These are phyloP conservation scores for Drosophila emarginata DNA, from an alignment of 2,888 invertebrate species.

Conservation along the genomic window DNA sequence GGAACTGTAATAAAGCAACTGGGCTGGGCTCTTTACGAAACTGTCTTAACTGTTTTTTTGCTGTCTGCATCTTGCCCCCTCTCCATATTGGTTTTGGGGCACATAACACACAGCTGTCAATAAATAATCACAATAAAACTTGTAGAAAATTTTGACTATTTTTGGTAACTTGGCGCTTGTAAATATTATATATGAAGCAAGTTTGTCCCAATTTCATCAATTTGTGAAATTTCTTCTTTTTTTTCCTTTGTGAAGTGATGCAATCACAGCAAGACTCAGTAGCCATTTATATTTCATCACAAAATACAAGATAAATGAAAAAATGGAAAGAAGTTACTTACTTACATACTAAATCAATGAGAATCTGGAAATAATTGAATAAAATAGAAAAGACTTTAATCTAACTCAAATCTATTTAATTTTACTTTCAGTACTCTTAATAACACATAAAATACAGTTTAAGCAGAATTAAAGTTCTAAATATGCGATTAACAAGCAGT, in stretches of 20 bases:
- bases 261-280: slow-evolving; percentile 45
- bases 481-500: too few relatives aligned
- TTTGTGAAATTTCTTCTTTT: slow-evolving; percentile 62
- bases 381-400: too few relatives aligned
- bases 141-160: slow-evolving; percentile 60
- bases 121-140: slow-evolving; percentile 74
- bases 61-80: slow-evolving; percentile 20
- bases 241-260: slow-evolving; percentile 46
- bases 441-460: too few relatives aligned
- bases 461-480: too few relatives aligned
- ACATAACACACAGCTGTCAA: slow-evolving; percentile 75
- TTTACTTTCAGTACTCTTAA: too few relatives aligned
- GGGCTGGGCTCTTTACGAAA: slow-evolving; percentile 62
- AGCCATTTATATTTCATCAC: slow-evolving; percentile 28
- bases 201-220: slow-evolving; percentile 55
- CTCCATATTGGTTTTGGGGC: slow-evolving; percentile 23
- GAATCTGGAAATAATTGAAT: too few relatives aligned
- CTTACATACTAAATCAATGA: too few relatives aligned
- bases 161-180: slow-evolving; percentile 68
- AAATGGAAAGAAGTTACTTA: too few relatives aligned
- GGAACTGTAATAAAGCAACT: slow-evolving; percentile 13
- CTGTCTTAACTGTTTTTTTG: slow-evolving; percentile 11
- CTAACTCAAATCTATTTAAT: too few relatives aligned
- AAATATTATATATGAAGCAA: slow-evolving; percentile 45
- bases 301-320: neutral